Evolutionary conservation across 2,113 vertebrate species (phyloP).

Genomic region (Colius striatus): DNA sequence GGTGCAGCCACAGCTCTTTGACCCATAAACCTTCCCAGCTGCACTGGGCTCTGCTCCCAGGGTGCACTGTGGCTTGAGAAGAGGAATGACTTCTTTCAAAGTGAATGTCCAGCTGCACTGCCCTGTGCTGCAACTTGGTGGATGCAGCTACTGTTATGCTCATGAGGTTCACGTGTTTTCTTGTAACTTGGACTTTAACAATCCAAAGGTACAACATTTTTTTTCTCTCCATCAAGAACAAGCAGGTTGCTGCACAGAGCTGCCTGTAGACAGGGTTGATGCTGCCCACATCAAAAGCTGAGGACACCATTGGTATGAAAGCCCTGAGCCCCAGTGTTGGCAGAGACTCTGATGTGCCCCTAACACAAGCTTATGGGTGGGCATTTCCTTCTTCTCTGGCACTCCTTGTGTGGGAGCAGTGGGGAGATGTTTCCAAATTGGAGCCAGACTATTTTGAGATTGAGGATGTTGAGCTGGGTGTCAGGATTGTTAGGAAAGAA

Average conservation of each 20-base stretch:
- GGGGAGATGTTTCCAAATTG: too few relatives aligned
- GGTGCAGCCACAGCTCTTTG: neutral
- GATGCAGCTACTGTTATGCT: neutral
- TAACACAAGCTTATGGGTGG: too few relatives aligned
- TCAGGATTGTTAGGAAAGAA: too few relatives aligned
- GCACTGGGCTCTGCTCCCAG: too few relatives aligned
- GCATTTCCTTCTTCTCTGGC: too few relatives aligned
- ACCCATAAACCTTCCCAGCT: neutral
- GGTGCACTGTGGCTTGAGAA: rapidly evolving
- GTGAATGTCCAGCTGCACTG: rapidly evolving
- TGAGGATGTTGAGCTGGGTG: too few relatives aligned
- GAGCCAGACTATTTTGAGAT: too few relatives aligned
- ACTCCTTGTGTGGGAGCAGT: too few relatives aligned
- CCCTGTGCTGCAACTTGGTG: rapidly evolving
- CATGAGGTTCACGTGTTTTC: too few relatives aligned
- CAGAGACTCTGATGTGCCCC: too few relatives aligned
- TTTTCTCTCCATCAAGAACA: neutral
- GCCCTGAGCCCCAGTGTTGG: too few relatives aligned
- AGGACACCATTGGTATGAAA: too few relatives aligned
- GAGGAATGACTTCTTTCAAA: neutral
- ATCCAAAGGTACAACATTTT: neutral
- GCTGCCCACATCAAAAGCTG: neutral
- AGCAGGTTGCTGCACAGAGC: rapidly evolving
- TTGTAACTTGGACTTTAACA: neutral
- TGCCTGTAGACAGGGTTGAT: rapidly evolving